Percentiles rank a stretch among this genome's conserved stretches.
Conservation (phyloP, 2,797 vertebrate species). For the Rhinophrynus dorsalis region DNA sequence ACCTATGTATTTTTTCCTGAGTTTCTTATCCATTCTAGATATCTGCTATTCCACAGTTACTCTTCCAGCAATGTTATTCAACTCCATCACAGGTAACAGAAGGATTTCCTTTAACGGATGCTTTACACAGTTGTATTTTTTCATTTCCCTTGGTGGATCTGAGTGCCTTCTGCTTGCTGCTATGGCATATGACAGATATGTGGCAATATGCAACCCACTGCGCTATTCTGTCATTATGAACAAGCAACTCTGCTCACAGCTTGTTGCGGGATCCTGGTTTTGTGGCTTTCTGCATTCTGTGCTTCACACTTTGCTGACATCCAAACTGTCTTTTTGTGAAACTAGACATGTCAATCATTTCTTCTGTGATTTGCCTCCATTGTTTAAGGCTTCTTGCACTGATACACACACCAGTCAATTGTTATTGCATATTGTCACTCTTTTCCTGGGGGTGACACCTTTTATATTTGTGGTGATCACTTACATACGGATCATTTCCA, state of each 20-base stretch:
- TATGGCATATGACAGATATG: constrained; percentile 52
- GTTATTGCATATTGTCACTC: constrained; percentile 46
- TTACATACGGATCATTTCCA: constrained; percentile 44
- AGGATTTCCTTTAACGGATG: constrained; percentile 51
- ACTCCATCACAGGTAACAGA: constrained; percentile 48
- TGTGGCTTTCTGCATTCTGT: constrained; percentile 42
- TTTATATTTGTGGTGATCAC: constrained; percentile 46
- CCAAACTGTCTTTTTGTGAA: constrained; percentile 48
- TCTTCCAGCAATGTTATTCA: constrained; percentile 51
- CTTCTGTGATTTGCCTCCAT: constrained; percentile 53
- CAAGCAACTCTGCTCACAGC: constrained; percentile 37
- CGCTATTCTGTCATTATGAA: constrained; percentile 43
- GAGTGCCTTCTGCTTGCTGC: constrained; percentile 52
- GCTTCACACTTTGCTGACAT: constrained; percentile 46
- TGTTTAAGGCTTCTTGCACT: constrained; percentile 51
- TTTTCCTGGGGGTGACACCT: constrained; percentile 42
- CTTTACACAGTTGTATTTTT: constrained; percentile 54
- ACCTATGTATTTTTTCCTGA: constrained; percentile 57
- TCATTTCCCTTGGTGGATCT: constrained; percentile 53
- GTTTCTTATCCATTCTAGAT: constrained; percentile 55
- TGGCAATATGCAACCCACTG: constrained; percentile 46
- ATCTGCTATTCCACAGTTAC: constrained; percentile 55
- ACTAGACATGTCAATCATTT: constrained; percentile 45
- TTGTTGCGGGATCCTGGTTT: constrained; percentile 48
- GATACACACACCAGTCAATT: constrained; percentile 36